Percentiles rank a stretch among this genome's conserved stretches.
These are phyloP conservation scores for Theristicus caerulescens DNA, from an alignment of 2,113 vertebrate genomes.

Conservation along the genomic window DNA sequence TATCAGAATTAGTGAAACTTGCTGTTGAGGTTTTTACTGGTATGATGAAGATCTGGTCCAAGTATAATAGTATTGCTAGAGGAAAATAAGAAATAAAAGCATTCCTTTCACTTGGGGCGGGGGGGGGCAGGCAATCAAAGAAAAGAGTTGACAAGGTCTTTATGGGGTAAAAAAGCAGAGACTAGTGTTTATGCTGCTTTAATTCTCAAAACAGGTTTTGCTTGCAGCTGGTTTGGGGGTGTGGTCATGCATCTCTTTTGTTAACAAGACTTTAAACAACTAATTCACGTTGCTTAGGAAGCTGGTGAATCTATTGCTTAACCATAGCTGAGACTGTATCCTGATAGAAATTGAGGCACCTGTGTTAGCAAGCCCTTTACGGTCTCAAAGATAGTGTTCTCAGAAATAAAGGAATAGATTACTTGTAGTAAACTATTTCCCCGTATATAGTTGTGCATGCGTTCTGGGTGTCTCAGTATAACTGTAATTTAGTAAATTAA, in stretches of 20 bases:
- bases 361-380: background rate
- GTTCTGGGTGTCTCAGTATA: background rate
- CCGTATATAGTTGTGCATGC: accelerated
- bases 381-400: background rate
- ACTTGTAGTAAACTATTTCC: background rate
- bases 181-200: background rate
- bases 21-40: background rate
- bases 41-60: background rate
- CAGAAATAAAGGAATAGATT: background rate
- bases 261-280: conserved; percentile 16
- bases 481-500: background rate
- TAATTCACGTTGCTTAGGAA: background rate
- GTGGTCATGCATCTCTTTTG: background rate
- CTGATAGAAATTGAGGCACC: background rate
- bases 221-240: conserved; percentile 18
- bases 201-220: conserved; percentile 45
- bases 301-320: background rate
- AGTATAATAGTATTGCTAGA: background rate
- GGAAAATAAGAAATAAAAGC: background rate
- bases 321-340: background rate
- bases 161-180: background rate
- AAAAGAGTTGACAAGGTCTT: background rate
- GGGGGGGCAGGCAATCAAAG: background rate
- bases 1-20: background rate
- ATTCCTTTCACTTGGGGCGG: background rate